Conservation (phyloP, 1,140 invertebrate genomes). For the Polyergus mexicanus region DNA sequence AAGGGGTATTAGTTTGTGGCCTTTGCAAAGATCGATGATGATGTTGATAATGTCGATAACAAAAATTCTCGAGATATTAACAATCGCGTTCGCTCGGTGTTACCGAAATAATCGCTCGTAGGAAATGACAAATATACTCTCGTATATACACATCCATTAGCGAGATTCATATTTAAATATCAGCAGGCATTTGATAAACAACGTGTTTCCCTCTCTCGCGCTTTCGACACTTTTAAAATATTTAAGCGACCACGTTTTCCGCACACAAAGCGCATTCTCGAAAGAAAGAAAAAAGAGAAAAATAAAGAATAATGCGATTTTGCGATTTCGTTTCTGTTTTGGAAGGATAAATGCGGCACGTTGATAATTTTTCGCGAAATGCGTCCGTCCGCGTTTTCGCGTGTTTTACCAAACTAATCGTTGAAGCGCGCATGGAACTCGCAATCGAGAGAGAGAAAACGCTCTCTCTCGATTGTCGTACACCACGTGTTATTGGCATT, state of each 20-base stretch:
- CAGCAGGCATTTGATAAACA: slow-evolving; percentile 22
- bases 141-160: slow-evolving; percentile 32
- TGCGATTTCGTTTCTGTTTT: slow-evolving; percentile 2
- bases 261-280: slow-evolving; percentile 19
- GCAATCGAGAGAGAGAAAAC: background rate
- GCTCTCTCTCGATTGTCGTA: slow-evolving; percentile 24
- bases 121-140: slow-evolving; percentile 9
- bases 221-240: slow-evolving; percentile 31
- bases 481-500: slow-evolving; percentile 52
- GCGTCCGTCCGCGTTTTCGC: background rate
- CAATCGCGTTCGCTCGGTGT: background rate
- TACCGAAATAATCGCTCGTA: slow-evolving; percentile 18
- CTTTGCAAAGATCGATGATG: background rate
- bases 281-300: background rate
- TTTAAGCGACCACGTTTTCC: slow-evolving; percentile 15
- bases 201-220: background rate
- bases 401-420: background rate
- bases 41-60: background rate
- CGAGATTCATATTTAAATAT: slow-evolving; percentile 51
- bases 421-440: background rate
- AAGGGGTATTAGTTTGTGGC: background rate
- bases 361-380: slow-evolving; percentile 31
- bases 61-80: background rate
- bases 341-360: slow-evolving; percentile 12
- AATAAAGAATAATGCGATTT: background rate